A percentile compares a stretch with the other conserved stretches of the same genome.
phyloP scores from a whole-genome alignment of 2,113 vertebrate genomes.

The Canis aureus region DNA sequence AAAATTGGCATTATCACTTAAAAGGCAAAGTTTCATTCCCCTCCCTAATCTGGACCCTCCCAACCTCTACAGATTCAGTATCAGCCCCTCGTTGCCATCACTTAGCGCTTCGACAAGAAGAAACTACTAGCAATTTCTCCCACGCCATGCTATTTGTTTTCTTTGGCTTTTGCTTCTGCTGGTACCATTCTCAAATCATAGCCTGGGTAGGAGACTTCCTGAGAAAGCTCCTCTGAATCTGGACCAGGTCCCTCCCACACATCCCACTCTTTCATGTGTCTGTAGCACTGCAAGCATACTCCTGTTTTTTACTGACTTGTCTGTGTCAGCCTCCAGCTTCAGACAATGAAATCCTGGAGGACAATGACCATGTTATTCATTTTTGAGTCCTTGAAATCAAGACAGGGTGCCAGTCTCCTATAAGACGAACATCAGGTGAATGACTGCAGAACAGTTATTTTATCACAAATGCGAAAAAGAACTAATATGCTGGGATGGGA shows the following conservation, averaged over 20 bases:
- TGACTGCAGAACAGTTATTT: background rate
- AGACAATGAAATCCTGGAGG: background rate
- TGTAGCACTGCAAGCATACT: accelerated
- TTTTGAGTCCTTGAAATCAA: background rate
- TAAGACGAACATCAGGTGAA: background rate
- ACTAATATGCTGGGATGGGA: background rate
- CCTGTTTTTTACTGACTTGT: background rate
- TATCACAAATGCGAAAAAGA: background rate
- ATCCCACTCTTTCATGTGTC: background rate
- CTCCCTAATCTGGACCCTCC: background rate
- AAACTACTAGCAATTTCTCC: background rate
- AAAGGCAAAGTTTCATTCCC: background rate
- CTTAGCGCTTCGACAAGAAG: background rate
- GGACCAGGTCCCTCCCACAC: background rate
- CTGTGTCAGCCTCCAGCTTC: background rate
- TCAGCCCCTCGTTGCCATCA: accelerated
- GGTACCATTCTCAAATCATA: background rate
- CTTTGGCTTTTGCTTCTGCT: background rate
- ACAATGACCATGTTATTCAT: background rate
- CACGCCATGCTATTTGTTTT: accelerated
- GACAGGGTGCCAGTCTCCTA: background rate
- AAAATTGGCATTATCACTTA: background rate
- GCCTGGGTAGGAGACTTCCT: background rate
- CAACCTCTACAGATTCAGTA: background rate
- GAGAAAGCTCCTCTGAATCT: background rate